Percentiles rank a stretch among this genome's conserved stretches.
These are phyloP conservation scores for Harpegnathos saltator DNA, from an alignment of 1,140 invertebrate genomes.

Conservation along the genomic window DNA sequence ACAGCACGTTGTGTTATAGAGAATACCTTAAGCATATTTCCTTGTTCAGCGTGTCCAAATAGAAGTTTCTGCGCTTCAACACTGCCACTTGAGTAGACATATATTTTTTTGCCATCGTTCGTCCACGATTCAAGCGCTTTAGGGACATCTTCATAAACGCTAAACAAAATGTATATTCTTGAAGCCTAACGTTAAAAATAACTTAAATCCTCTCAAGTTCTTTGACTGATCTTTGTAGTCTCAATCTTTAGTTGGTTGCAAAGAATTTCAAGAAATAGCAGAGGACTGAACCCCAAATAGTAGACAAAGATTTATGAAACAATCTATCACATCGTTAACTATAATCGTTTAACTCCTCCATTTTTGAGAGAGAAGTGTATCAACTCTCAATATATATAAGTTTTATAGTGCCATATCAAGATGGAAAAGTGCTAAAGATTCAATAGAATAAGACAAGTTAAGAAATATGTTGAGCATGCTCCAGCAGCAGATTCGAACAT, in stretches of 20 bases:
- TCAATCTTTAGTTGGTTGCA: constrained; percentile 38
- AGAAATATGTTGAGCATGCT: no score
- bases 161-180: constrained; percentile 80
- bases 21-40: constrained; percentile 90
- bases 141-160: constrained; percentile 94
- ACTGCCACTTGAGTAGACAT: constrained; percentile 97
- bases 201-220: constrained; percentile 17
- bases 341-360: neutral
- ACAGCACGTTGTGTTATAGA: neutral
- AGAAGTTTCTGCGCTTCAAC: constrained; percentile 96
- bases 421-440: no score
- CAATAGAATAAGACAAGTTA: no score
- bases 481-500: no score
- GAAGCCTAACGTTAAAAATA: constrained; percentile 39
- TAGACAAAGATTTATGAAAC: constrained; percentile 14
- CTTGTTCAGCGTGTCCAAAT: constrained; percentile 91
- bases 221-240: constrained; percentile 14
- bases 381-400: neutral
- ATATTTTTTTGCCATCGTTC: constrained; percentile 89
- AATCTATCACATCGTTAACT: neutral
- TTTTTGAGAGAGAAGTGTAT: neutral
- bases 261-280: neutral
- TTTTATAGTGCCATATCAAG: neutral
- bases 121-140: constrained; percentile 91
- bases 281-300: neutral